A percentile compares a stretch with the other conserved stretches of the same genome.
These are phyloP conservation scores for Acestrorhynchus altus DNA, from an alignment of 2,797 vertebrate genomes.

Conservation along the genomic window DNA sequence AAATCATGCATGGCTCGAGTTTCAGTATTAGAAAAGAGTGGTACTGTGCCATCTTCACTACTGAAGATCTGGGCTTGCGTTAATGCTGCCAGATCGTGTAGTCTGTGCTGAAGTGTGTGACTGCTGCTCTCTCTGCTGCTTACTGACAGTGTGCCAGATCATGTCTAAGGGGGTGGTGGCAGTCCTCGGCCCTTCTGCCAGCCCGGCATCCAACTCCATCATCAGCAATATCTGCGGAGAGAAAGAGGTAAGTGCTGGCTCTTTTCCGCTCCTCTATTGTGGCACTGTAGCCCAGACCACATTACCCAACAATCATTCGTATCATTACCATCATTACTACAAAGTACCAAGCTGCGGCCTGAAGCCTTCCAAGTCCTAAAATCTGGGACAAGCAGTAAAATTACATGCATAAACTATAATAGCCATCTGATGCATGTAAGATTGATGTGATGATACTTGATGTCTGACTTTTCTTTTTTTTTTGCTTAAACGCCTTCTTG, in stretches of 20 bases:
- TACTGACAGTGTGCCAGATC: conserved; percentile 93
- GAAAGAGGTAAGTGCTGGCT: conserved; percentile 89
- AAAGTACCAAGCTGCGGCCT: neutral
- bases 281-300: conserved; percentile 27
- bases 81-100: neutral
- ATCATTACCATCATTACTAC: conserved; percentile 43
- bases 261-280: conserved; percentile 16
- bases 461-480: neutral
- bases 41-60: neutral
- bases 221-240: conserved; percentile 99
- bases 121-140: conserved; percentile 42
- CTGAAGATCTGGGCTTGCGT: neutral
- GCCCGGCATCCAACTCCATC: conserved; percentile 97
- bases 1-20: neutral
- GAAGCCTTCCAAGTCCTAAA: neutral
- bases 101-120: conserved; percentile 39
- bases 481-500: neutral
- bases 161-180: conserved; percentile 97
- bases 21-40: neutral
- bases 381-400: conserved; percentile 17
- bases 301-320: conserved; percentile 42
- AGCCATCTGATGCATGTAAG: neutral
- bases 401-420: conserved; percentile 2
- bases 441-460: neutral
- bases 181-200: conserved; percentile 94